Percentiles rank a stretch among this genome's conserved stretches.
Conservation (phyloP, 2,888 invertebrate species). For the Caenorhabditis wallacei region DNA sequence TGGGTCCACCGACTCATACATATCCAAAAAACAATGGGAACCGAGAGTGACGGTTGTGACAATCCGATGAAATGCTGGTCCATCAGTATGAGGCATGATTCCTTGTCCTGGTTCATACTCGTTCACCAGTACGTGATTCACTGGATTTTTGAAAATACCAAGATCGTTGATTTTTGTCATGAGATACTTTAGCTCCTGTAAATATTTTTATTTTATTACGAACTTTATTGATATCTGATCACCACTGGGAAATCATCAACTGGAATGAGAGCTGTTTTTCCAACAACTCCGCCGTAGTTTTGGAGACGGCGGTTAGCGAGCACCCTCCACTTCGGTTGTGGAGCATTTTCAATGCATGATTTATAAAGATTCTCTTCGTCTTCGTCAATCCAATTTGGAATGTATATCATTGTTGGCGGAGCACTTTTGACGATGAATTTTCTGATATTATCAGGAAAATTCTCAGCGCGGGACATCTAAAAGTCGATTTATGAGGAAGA, state of each 20-base stretch:
- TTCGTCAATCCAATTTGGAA: constrained; percentile 79
- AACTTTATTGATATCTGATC: constrained; percentile 9
- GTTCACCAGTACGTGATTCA: constrained; percentile 72
- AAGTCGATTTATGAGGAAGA: neutral
- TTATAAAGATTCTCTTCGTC: constrained; percentile 84
- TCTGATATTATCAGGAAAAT: constrained; percentile 46
- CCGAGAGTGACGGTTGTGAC: constrained; percentile 95
- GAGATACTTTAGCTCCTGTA: constrained; percentile 69
- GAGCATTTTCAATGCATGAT: constrained; percentile 85
- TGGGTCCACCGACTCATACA: constrained; percentile 85
- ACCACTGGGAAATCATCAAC: constrained; percentile 89
- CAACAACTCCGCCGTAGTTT: constrained; percentile 97
- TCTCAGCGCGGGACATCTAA: constrained; percentile 33
- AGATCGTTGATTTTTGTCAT: constrained; percentile 71
- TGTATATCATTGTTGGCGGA: constrained; percentile 78
- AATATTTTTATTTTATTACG: too few species aligned
- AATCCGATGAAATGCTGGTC: constrained; percentile 93
- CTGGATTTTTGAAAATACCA: constrained; percentile 65
- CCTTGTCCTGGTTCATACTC: constrained; percentile 87
- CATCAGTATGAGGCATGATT: constrained; percentile 97
- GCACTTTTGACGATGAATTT: constrained; percentile 69
- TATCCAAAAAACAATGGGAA: constrained; percentile 93
- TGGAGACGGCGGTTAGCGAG: constrained; percentile 91
- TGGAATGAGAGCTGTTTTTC: constrained; percentile 93
- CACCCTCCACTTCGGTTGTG: constrained; percentile 95